Evolutionary conservation across 2,113 vertebrate genomes (phyloP).

Genomic region (Menura novaehollandiae): DNA sequence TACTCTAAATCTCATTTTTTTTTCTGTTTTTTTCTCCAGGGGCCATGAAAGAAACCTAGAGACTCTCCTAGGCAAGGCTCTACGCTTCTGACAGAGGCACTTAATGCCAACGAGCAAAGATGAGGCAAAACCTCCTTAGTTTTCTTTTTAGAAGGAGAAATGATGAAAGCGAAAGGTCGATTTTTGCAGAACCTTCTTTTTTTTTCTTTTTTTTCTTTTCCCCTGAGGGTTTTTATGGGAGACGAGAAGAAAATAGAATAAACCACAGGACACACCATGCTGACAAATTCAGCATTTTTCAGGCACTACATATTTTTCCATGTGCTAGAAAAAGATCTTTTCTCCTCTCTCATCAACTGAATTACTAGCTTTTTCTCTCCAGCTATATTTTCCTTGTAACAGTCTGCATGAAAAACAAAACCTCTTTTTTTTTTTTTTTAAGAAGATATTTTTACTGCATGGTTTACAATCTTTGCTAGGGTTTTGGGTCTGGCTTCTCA

Average conservation of each 20-base stretch:
- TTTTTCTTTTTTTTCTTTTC: not conserved
- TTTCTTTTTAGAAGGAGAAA: not conserved
- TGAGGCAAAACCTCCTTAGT: not conserved
- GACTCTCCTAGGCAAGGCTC: not conserved
- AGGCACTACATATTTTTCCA: not conserved
- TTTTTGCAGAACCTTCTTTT: not conserved
- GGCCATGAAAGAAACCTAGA: not conserved
- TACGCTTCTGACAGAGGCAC: not conserved
- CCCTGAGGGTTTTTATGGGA: not conserved
- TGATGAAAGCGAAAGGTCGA: not conserved
- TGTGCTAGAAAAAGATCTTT: not conserved
- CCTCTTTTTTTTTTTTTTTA: not conserved
- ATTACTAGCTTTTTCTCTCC: not conserved
- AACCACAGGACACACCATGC: not conserved
- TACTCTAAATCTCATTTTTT: not conserved
- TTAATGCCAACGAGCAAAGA: not conserved
- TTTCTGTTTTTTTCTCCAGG: not conserved
- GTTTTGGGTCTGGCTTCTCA: not conserved
- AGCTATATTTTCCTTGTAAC: not conserved
- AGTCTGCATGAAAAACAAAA: not conserved
- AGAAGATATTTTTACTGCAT: not conserved
- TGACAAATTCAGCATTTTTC: not conserved
- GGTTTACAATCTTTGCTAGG: not conserved
- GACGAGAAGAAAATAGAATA: not conserved
- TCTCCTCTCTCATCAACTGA: not conserved